A percentile compares a stretch with the other conserved stretches of the same genome.
Conservation (phyloP, 2,888 invertebrate genomes). For the Phengaris alcon region DNA sequence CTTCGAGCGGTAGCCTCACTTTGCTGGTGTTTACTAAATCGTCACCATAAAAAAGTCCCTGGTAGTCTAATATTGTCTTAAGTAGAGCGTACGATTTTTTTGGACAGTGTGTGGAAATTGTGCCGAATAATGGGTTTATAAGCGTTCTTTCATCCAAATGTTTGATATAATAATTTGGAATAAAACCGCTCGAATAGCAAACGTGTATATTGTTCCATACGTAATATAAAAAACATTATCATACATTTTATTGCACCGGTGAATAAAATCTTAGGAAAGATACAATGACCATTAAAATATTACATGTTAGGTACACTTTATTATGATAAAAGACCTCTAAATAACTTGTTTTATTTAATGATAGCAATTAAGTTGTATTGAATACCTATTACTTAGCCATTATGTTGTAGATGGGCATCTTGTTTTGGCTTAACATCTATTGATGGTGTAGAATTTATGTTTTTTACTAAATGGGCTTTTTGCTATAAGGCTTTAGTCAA, state of each 20-base stretch:
- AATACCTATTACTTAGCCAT: neutral
- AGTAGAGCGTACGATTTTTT: neutral
- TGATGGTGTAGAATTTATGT: neutral
- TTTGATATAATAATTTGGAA: no score
- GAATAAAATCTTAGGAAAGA: neutral
- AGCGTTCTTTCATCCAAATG: neutral
- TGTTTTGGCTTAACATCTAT: neutral
- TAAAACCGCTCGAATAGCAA: no score
- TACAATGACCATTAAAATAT: neutral
- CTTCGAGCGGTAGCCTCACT: no score
- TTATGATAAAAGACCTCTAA: neutral
- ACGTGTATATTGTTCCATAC: neutral
- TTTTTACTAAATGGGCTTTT: neutral
- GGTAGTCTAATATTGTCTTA: neutral
- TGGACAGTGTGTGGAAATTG: neutral
- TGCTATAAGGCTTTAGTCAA: no score
- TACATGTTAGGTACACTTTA: neutral
- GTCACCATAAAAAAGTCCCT: neutral
- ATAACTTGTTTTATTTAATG: constrained; percentile 11
- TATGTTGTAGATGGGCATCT: neutral
- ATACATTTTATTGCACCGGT: neutral
- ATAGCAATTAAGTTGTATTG: neutral
- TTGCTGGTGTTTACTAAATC: no score
- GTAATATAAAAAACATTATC: no score
- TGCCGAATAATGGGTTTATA: neutral